Conservation (phyloP, 2,113 vertebrate genomes). For the pig (Sus scrofa) region DNA sequence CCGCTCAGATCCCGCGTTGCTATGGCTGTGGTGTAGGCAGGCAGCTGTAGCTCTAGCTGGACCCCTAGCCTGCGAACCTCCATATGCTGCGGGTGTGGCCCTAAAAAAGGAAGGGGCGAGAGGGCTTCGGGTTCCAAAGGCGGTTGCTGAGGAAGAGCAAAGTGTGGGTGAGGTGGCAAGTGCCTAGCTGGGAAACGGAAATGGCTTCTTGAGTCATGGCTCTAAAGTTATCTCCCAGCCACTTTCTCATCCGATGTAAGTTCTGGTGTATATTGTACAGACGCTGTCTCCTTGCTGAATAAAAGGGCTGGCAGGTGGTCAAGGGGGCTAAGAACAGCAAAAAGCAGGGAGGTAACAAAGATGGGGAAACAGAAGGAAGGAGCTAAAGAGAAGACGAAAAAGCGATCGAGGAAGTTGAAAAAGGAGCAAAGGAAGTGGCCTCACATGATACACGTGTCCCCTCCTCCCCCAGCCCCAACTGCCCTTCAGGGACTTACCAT, state of each 20-base stretch:
- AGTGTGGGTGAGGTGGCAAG: neutral
- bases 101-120: too few relatives aligned
- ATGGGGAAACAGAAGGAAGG: neutral
- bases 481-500: constrained; percentile 87
- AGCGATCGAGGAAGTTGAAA: neutral
- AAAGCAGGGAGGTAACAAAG: neutral
- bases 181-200: neutral
- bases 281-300: neutral
- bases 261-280: neutral
- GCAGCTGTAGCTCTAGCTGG: too few relatives aligned
- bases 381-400: neutral
- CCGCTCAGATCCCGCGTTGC: too few relatives aligned
- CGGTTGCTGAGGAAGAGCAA: neutral
- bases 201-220: neutral
- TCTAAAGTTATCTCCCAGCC: neutral
- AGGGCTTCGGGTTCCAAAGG: neutral
- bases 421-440: neutral
- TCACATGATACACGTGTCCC: neutral
- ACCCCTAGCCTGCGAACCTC: too few relatives aligned
- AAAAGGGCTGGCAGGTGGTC: neutral
- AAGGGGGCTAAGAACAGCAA: neutral
- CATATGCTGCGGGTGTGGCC: too few relatives aligned
- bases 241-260: neutral
- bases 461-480: neutral
- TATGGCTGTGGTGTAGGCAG: too few relatives aligned